Conservation (phyloP, 2,113 vertebrate species). For the Corythornis cristatus region DNA sequence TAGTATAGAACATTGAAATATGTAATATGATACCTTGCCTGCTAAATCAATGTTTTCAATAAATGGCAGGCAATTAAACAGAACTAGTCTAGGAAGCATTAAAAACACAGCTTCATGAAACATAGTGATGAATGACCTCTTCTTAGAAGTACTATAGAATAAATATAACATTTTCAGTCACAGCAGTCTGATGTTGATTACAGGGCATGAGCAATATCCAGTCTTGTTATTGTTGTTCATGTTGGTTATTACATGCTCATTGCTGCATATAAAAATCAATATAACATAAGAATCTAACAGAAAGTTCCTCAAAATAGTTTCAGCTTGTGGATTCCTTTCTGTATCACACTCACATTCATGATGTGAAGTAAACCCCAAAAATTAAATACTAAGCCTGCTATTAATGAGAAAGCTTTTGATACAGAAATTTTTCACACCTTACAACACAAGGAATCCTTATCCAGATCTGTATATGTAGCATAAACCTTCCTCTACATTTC, state of each 20-base stretch:
- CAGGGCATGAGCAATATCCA: not conserved
- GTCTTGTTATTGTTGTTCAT: not conserved
- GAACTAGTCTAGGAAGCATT: too few species aligned
- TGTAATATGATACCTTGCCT: not conserved
- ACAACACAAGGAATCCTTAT: not conserved
- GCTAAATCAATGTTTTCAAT: too few species aligned
- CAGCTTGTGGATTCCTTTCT: not conserved
- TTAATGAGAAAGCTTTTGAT: not conserved
- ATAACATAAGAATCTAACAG: not conserved
- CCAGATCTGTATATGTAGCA: rapidly evolving
- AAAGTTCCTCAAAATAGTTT: not conserved
- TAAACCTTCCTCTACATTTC: not conserved
- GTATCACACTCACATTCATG: not conserved
- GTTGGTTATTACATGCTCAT: not conserved
- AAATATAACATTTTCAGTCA: not conserved
- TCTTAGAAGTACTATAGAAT: not conserved
- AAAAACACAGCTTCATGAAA: not conserved
- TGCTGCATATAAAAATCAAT: not conserved
- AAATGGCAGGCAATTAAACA: too few species aligned
- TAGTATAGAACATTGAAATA: not conserved
- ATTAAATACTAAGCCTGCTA: not conserved
- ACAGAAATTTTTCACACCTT: not conserved
- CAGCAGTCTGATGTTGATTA: not conserved
- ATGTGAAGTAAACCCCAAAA: not conserved
- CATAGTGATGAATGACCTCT: not conserved